Conservation (phyloP, 2,113 vertebrate species). For the Alouatta palliata region DNA sequence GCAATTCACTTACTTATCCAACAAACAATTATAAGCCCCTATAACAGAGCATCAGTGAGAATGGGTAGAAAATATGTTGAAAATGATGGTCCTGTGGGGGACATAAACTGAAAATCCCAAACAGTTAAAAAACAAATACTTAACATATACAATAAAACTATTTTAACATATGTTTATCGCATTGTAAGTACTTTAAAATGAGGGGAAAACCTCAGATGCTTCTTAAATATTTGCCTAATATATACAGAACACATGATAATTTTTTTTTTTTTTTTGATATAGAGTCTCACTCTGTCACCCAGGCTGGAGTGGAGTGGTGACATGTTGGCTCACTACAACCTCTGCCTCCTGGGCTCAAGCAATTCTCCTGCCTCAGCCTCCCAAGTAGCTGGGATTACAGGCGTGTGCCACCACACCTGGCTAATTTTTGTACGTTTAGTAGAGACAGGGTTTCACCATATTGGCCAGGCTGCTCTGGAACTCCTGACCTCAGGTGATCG, state of each 20-base stretch:
- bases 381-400: too few species aligned
- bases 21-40: neutral
- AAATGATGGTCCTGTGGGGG: neutral
- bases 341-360: too few species aligned
- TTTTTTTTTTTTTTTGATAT: neutral
- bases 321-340: too few species aligned
- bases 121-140: constrained; percentile 57
- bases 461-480: too few species aligned
- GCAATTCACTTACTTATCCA: neutral
- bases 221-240: constrained; percentile 69
- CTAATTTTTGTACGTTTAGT: too few species aligned
- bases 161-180: constrained; percentile 63
- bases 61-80: neutral
- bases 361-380: too few species aligned
- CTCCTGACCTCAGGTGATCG: too few species aligned
- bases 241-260: constrained; percentile 60
- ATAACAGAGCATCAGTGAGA: neutral
- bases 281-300: too few species aligned
- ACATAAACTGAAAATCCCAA: neutral
- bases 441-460: too few species aligned
- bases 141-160: neutral
- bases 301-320: too few species aligned
- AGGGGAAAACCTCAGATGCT: constrained; percentile 46
- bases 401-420: too few species aligned
- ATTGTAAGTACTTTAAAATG: constrained; percentile 72